Conservation (phyloP, 2,888 invertebrate species). For the Chrysodeixis includens region DNA sequence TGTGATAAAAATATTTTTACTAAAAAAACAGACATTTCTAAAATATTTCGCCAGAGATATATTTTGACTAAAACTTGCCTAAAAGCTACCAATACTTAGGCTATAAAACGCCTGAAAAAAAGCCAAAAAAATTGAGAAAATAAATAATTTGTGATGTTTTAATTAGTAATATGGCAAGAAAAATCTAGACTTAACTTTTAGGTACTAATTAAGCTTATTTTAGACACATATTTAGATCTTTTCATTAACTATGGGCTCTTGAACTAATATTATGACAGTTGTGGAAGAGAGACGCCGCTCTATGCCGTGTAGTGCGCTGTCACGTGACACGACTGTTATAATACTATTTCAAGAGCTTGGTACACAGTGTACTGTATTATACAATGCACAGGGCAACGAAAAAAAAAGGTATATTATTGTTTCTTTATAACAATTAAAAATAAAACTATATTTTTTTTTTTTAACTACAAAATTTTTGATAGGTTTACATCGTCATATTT, state of each 20-base stretch:
- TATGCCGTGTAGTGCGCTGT: not conserved
- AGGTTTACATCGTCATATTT: too few relatives aligned
- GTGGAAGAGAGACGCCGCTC: too few relatives aligned
- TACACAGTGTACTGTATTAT: not conserved
- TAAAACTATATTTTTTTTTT: not conserved
- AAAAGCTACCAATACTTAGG: not conserved
- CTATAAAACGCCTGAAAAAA: not conserved
- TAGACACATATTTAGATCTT: constrained; percentile 9
- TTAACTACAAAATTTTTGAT: too few relatives aligned
- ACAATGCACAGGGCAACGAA: not conserved
- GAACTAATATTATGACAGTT: too few relatives aligned
- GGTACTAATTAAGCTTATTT: constrained; percentile 32
- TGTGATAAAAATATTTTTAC: too few relatives aligned
- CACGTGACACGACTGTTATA: too few relatives aligned
- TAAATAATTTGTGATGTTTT: constrained; percentile 53
- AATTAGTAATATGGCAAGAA: constrained; percentile 62
- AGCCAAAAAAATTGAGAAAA: constrained; percentile 24
- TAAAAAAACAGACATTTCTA: not conserved
- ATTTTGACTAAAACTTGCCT: not conserved
- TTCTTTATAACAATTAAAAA: not conserved
- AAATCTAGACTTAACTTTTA: constrained; percentile 44
- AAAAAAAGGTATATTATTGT: not conserved
- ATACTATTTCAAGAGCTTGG: too few relatives aligned
- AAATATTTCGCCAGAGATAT: too few relatives aligned
- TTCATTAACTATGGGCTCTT: not conserved